Conservation (phyloP, 2,888 invertebrate genomes). For the Micoletzkya japonica region DNA sequence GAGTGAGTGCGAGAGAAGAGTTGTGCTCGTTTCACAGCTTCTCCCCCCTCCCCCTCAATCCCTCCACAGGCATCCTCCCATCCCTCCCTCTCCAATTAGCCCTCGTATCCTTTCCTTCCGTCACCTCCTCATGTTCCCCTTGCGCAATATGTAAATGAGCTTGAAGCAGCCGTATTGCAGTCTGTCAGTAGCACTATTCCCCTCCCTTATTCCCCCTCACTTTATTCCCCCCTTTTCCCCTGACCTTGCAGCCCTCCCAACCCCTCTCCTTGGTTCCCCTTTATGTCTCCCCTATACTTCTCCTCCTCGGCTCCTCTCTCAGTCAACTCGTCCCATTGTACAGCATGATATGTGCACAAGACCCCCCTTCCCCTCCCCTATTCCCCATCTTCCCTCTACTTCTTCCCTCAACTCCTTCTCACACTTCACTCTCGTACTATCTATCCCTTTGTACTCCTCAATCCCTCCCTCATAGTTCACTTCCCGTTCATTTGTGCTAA, state of each 20-base stretch:
- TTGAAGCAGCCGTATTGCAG: not conserved
- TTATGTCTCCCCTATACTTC: not conserved
- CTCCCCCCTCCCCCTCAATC: no score
- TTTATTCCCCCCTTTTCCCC: not conserved
- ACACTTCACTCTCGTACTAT: not conserved
- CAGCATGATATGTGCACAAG: not conserved
- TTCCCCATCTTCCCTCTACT: conserved; percentile 13
- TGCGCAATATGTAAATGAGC: not conserved
- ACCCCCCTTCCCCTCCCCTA: not conserved
- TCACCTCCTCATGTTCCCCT: not conserved
- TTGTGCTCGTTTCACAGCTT: not conserved
- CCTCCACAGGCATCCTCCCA: no score
- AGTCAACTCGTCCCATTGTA: not conserved
- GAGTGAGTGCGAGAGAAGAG: not conserved
- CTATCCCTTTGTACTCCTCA: conserved; percentile 1
- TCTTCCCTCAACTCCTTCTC: conserved; percentile 12
- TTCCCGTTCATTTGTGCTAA: not conserved
- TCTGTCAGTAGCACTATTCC: not conserved
- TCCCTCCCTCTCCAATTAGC: no score
- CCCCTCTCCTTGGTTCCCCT: not conserved
- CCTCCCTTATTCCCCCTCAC: not conserved
- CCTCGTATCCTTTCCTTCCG: not conserved
- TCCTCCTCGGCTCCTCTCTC: not conserved
- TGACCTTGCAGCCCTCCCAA: not conserved
- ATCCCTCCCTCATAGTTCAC: not conserved